A percentile compares a stretch with the other conserved stretches of the same genome.
phyloP scores from a whole-genome alignment of 2,888 invertebrate genomes.

The Tyria jacobaeae region DNA sequence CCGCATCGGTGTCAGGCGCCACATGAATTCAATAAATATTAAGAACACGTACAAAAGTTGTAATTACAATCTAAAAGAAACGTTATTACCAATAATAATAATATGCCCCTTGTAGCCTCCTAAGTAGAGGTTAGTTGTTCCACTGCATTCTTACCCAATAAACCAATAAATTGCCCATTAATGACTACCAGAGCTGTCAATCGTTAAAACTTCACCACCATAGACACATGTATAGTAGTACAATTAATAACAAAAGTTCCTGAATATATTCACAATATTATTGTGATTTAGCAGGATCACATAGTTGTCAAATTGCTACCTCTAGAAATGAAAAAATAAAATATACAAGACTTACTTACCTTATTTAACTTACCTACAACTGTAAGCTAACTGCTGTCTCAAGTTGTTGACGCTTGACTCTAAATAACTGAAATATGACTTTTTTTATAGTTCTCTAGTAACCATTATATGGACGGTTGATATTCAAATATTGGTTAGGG shows the following conservation, averaged over 20 bases:
- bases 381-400: too few species aligned
- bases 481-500: not conserved
- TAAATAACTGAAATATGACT: too few species aligned
- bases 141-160: constrained; percentile 21
- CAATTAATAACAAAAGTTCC: constrained; percentile 1
- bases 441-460: too few species aligned
- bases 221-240: constrained; percentile 39
- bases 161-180: constrained; percentile 24
- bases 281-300: too few species aligned
- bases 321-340: too few species aligned
- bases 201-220: constrained; percentile 29
- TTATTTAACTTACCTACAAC: too few species aligned
- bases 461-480: not conserved
- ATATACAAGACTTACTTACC: too few species aligned
- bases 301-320: too few species aligned
- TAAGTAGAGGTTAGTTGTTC: constrained; percentile 14
- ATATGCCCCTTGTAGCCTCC: not conserved
- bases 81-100: not conserved
- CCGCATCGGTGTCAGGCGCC: not conserved
- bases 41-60: not conserved
- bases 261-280: not conserved
- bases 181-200: constrained; percentile 16
- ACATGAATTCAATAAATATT: not conserved
- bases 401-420: too few species aligned
- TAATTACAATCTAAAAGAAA: constrained; percentile 3